Conservation (phyloP, 2,113 vertebrate species). For the Struthio camelus region DNA sequence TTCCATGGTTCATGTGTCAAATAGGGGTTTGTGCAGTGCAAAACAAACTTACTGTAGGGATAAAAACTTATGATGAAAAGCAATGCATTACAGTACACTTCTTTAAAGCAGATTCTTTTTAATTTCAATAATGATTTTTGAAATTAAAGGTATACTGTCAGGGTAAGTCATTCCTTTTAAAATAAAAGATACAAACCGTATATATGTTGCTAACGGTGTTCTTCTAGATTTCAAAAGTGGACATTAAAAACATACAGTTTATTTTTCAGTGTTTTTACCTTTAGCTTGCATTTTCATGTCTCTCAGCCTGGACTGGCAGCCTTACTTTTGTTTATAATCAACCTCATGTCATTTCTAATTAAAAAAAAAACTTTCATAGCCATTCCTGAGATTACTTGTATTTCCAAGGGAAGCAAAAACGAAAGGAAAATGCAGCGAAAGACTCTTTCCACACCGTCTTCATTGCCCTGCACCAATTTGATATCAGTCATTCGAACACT, state of each 20-base stretch:
- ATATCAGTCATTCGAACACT: neutral
- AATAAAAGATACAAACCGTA: neutral
- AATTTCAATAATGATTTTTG: constrained; percentile 13
- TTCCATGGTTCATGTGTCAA: constrained; percentile 26
- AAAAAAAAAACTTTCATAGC: neutral
- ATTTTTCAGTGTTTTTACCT: neutral
- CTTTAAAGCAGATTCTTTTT: neutral
- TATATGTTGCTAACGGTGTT: neutral
- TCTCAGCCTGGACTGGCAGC: neutral
- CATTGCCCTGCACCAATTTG: neutral
- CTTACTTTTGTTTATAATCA: neutral
- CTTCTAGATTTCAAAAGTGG: neutral
- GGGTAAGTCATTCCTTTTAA: neutral
- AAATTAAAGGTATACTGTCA: neutral
- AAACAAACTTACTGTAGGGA: neutral
- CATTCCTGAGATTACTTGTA: neutral
- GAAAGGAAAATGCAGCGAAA: neutral
- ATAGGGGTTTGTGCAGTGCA: neutral
- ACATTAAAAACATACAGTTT: neutral
- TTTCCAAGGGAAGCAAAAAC: neutral
- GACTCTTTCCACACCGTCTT: neutral
- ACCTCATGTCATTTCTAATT: neutral
- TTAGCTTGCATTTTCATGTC: neutral
- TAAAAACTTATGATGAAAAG: constrained; percentile 56
- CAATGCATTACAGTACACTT: neutral